A percentile compares a stretch with the other conserved stretches of the same genome.
Evolutionary conservation across 2,113 vertebrate genomes (phyloP).

Genomic region (Mionectes macconnelli): DNA sequence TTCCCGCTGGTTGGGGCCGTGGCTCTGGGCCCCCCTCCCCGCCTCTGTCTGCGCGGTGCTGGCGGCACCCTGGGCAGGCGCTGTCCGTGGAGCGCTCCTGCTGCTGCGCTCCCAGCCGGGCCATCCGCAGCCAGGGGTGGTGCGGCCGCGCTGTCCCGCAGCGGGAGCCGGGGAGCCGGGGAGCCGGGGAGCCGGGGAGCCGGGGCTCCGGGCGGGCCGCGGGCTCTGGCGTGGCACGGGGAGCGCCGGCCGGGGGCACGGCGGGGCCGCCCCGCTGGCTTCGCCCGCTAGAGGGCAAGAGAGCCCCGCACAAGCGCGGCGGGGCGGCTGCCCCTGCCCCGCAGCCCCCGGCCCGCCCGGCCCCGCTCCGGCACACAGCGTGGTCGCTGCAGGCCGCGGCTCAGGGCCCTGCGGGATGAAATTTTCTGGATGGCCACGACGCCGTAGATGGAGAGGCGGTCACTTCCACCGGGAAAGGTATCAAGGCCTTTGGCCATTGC

Average conservation of each 20-base stretch:
- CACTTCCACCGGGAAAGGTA: background rate
- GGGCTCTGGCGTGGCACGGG: background rate
- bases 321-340: background rate
- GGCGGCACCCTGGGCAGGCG: background rate
- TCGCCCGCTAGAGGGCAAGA: conserved; percentile 60
- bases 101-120: background rate
- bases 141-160: too few species aligned
- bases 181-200: too few species aligned
- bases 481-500: background rate
- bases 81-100: too few species aligned
- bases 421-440: background rate
- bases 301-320: conserved; percentile 18
- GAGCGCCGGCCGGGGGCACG: background rate
- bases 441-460: too few species aligned
- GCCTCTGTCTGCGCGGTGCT: background rate
- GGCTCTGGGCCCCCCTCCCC: background rate
- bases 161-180: background rate
- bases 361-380: background rate
- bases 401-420: rapidly evolving
- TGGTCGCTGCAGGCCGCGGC: background rate
- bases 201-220: background rate
- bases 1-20: background rate
- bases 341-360: background rate
- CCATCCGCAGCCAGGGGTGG: rapidly evolving
- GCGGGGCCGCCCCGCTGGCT: conserved; percentile 33